These are phyloP conservation scores for Cheilosia variabilis DNA, from an alignment of 2,888 invertebrate species.

Conservation along the genomic window DNA sequence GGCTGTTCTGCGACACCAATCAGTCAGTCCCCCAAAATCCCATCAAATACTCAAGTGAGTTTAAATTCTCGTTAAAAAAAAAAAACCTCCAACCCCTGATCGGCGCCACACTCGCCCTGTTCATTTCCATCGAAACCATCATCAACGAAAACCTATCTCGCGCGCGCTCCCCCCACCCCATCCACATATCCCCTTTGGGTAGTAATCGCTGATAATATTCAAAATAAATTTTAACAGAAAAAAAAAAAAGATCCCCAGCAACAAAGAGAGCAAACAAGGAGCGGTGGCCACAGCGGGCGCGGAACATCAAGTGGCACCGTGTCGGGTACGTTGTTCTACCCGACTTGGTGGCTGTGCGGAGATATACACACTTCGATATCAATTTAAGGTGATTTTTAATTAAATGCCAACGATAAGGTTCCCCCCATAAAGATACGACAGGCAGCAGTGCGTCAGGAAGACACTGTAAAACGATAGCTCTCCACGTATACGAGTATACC, in stretches of 20 bases:
- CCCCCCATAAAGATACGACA: slow-evolving; percentile 67
- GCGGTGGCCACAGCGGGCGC: slow-evolving; percentile 29
- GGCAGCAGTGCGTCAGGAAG: slow-evolving; percentile 64
- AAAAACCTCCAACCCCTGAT: slow-evolving; percentile 25
- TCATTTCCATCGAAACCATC: slow-evolving; percentile 40
- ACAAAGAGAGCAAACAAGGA: slow-evolving; percentile 52
- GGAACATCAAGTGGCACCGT: slow-evolving; percentile 20
- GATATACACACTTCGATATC: slow-evolving; percentile 69
- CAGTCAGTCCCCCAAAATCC: neutral
- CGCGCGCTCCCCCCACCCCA: neutral
- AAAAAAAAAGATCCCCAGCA: slow-evolving; percentile 6
- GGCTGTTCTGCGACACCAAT: too few species aligned
- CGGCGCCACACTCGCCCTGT: slow-evolving; percentile 4
- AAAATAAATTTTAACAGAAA: slow-evolving; percentile 70
- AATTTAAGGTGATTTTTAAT: slow-evolving; percentile 76
- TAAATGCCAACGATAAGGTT: slow-evolving; percentile 73
- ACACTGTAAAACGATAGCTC: slow-evolving; percentile 31
- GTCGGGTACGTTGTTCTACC: slow-evolving; percentile 1
- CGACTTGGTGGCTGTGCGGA: neutral
- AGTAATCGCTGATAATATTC: slow-evolving; percentile 75
- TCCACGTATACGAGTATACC: slow-evolving; percentile 2
- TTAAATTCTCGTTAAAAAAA: too few species aligned
- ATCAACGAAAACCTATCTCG: slow-evolving; percentile 56
- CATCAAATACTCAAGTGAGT: neutral
- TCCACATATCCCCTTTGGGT: slow-evolving; percentile 67